phyloP scores from a whole-genome alignment of 2,797 vertebrate species.

The Artibeus lituratus region DNA sequence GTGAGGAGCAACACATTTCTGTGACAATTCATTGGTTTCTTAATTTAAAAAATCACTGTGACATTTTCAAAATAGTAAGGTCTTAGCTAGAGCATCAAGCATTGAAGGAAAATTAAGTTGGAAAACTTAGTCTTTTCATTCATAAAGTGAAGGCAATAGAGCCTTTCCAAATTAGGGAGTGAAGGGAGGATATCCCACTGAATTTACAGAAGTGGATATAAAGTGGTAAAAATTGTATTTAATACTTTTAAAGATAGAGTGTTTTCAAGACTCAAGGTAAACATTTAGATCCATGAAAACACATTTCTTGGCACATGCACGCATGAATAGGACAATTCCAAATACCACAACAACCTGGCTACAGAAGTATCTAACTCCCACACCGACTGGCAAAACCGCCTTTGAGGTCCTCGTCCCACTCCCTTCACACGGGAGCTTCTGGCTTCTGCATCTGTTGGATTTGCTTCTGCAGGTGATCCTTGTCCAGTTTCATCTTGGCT shows the following conservation, averaged over 20 bases:
- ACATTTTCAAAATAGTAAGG: constrained; percentile 51
- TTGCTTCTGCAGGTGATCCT: constrained; percentile 84
- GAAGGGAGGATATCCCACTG: neutral
- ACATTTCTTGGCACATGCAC: constrained; percentile 73
- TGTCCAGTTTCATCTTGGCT: constrained; percentile 86
- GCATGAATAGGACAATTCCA: constrained; percentile 35
- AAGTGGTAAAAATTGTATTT: constrained; percentile 26
- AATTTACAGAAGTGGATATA: constrained; percentile 49
- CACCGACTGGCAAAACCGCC: neutral
- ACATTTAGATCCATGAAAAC: constrained; percentile 57
- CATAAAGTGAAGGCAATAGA: constrained; percentile 53
- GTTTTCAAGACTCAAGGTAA: constrained; percentile 63
- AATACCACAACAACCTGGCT: constrained; percentile 19
- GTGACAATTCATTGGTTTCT: constrained; percentile 36
- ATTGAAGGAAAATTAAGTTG: constrained; percentile 44
- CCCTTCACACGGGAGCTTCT: constrained; percentile 73
- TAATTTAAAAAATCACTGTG: constrained; percentile 41
- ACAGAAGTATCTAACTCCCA: neutral
- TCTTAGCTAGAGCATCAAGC: constrained; percentile 47
- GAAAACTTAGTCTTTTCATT: constrained; percentile 43
- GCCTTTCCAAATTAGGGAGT: constrained; percentile 38
- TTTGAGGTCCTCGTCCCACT: neutral
- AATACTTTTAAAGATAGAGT: constrained; percentile 41
- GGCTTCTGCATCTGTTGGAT: constrained; percentile 82
- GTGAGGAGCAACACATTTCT: constrained; percentile 20